Conservation (phyloP, 2,797 vertebrate species). For the Staurois parvus region DNA sequence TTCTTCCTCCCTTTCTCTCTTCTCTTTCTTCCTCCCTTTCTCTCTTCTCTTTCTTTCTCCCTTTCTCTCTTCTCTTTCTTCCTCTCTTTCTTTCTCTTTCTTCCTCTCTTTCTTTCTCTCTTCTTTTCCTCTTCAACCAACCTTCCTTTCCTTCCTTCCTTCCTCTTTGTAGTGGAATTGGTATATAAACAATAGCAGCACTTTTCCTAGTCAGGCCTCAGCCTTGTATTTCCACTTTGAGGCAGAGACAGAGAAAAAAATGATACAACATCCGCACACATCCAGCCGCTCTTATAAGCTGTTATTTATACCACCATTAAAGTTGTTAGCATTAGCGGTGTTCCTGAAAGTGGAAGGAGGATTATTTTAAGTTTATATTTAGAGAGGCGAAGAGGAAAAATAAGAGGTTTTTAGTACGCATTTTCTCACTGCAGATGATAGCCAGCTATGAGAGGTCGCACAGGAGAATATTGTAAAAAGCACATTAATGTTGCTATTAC, state of each 20-base stretch:
- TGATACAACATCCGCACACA: neutral
- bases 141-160: no score
- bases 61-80: no score
- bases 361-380: constrained; percentile 60
- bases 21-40: no score
- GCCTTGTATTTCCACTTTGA: neutral
- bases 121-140: no score
- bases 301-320: constrained; percentile 59
- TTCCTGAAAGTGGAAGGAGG: constrained; percentile 47
- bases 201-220: neutral
- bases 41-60: neutral
- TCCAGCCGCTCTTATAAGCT: constrained; percentile 36
- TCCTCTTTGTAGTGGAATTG: no score
- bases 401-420: constrained; percentile 56
- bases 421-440: constrained; percentile 55
- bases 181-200: neutral
- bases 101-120: neutral
- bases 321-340: constrained; percentile 52
- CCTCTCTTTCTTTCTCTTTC: neutral
- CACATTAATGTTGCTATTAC: constrained; percentile 59
- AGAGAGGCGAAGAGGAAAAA: constrained; percentile 49
- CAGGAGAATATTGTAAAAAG: constrained; percentile 55
- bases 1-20: fast-evolving
- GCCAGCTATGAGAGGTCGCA: constrained; percentile 45
- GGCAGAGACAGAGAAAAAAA: constrained; percentile 1